Base-by-base conservation (phyloP, 2,888 invertebrate species). In the Troides oblongomaculatus region DNA sequence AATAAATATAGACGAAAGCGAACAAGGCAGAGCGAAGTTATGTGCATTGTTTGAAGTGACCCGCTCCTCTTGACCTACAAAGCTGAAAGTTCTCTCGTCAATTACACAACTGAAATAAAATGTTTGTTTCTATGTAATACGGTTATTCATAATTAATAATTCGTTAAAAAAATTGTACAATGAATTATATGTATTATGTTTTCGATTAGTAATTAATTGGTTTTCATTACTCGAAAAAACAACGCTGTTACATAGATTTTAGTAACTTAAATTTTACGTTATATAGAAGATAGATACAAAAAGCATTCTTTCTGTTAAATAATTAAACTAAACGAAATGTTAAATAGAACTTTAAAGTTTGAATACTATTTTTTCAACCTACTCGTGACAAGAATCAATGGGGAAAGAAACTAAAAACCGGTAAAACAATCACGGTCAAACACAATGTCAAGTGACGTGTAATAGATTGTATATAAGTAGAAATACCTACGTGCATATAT, bases 391-490 rank as follows among this genome's bases (percentile, higher is more conserved):
- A 1, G 18, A 53, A n/a, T 53, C 5, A n/a, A 53, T 53, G 5
- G 3, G 53, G n/a, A 53, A 53, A 46, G 14, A 46, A 53, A 53
- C 4, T 53, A 53, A 53, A 53, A 53, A 53, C 53, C 53, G 56
- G 64, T 68, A 64, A 21, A 53, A 59, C 25, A 50, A 69, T 64
- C 60, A 61, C 61, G 65, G 69, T 65, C 62, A 62, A 61, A 57
- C 56, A 61, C 65, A 69, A 69, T 69, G 69, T 69, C 64, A 64
- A 46, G 62, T 64, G 69, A 64, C 68, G 59, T 50, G 36, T 18
- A 50, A 25, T 30, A 56, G 23, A 39, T 10, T 64, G 60, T 23
- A 21, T 30, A 68, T 60, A 46, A 18, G 7, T 56, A 63, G 21
- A 61, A 43, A 21, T 62, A 57, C 25, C 7, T 23, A 36, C 6